Evolutionary conservation across 2,113 vertebrate genomes (phyloP), one percentile per base, ranked within the genome.

Genomic region (Setophaga kirtlandii): DNA sequence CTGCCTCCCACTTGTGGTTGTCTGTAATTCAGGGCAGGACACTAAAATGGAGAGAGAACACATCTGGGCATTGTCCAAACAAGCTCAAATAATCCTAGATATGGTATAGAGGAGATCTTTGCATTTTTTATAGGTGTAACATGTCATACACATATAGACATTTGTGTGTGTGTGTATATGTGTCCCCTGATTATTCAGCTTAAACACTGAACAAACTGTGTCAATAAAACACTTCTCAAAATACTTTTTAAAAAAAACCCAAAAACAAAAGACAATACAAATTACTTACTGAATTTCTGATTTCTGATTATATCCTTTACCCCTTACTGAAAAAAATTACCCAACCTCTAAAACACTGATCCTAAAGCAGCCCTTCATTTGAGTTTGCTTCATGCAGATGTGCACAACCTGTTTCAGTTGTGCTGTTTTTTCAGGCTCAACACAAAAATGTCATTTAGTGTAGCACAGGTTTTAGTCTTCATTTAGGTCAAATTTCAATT

Each of bases 401-500:
- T 76, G 89, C 37, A n/a, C 28, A 86, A 47, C 7, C 30, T 92
- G 11, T 83, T 94, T 62, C 55, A 81, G 76, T 18, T 47, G 22
- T 70, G 73, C 55, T 63, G 9, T 30, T 70, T 93, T 62, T 73
- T 88, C 49, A 82, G 63, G 31, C 59, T 68, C 56, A 35, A 3
- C 46, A 68, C 18, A 33, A 69, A 83, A 90, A 64, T 30, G 27
- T 62, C 42, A 39, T 67, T 90, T 9, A 3, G 59, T 84, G 52
- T 75, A 78, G n/a, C 53, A 60, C 31, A 68, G 46, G 31, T 77
- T 81, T 82, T 68, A 56, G 25, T 78, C 77, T 95, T 94, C 58
- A 96, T 94, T 90, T 93, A 92, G 95, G 95, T 92, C 94, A 93
- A 70, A 64, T 84, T 69, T n/a, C 83, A 93, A 52, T 91, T 96